Evolutionary conservation across 2,113 vertebrate species (phyloP).

Genomic region (Oreocharis arfaki): DNA sequence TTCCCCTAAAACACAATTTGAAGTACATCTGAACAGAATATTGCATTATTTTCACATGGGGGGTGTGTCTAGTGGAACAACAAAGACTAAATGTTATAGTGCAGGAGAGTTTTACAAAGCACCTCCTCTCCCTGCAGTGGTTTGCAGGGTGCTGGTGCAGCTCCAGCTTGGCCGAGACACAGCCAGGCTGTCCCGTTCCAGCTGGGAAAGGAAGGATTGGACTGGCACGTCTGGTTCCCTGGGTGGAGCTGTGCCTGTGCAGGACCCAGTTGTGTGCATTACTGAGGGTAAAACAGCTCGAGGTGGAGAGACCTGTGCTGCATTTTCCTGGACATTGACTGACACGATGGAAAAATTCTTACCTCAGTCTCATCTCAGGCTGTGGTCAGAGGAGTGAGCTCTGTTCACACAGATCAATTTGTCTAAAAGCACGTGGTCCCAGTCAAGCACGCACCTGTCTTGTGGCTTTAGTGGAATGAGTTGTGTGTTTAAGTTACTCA

Average conservation of each 20-base stretch:
- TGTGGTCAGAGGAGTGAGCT: not conserved
- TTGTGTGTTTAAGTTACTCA: accelerated
- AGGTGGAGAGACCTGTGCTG: not conserved
- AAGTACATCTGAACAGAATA: not conserved
- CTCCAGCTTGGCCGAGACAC: not conserved
- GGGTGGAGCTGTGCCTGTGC: not conserved
- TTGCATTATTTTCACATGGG: not conserved
- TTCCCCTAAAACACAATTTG: not conserved
- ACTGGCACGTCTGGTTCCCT: not conserved
- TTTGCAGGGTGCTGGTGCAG: not conserved
- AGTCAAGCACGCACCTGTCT: not conserved
- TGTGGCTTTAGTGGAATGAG: not conserved
- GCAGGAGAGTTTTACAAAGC: not conserved
- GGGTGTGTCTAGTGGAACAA: not conserved
- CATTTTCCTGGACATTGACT: not conserved
- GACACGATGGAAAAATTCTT: not conserved
- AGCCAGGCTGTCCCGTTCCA: not conserved
- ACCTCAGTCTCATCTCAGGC: not conserved
- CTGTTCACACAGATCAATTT: not conserved
- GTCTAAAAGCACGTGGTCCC: not conserved
- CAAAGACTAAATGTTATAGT: not conserved
- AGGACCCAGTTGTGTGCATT: not conserved
- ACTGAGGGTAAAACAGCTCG: accelerated
- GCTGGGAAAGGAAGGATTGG: not conserved
- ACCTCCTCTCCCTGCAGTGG: accelerated